Percentiles rank a stretch among this genome's conserved stretches.
phyloP scores from a whole-genome alignment of 2,888 invertebrate genomes.

The Heliconius ethilla region DNA sequence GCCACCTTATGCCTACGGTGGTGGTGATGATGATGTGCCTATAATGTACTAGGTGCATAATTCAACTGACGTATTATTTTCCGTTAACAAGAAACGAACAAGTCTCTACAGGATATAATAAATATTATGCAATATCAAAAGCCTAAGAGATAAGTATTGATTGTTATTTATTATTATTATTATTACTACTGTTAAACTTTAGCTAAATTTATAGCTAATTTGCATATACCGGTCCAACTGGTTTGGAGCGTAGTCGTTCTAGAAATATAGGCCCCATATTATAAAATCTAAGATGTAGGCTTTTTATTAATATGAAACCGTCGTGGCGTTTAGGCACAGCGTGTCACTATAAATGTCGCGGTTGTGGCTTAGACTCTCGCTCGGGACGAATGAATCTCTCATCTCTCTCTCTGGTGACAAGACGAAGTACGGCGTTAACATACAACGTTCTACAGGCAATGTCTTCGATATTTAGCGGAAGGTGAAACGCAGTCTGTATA shows the following conservation, averaged over 20 bases:
- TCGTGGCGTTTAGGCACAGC: too few species aligned
- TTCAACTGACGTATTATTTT: neutral
- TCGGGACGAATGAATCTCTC: too few species aligned
- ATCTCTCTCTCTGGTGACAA: too few species aligned
- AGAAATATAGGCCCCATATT: neutral
- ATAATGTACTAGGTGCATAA: neutral
- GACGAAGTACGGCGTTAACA: too few species aligned
- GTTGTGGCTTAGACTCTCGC: too few species aligned
- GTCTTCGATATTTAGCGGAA: too few species aligned
- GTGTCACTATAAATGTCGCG: too few species aligned
- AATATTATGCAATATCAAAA: neutral
- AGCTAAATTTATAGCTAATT: neutral
- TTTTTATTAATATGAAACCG: too few species aligned
- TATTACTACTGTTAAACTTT: neutral
- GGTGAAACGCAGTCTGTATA: too few species aligned
- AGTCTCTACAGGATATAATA: neutral
- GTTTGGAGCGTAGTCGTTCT: neutral
- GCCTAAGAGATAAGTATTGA: neutral
- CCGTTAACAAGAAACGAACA: neutral
- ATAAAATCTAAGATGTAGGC: neutral
- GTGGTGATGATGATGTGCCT: too few species aligned
- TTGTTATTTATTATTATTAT: constrained; percentile 8
- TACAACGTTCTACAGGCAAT: too few species aligned
- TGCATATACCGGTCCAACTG: neutral
- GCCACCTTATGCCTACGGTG: neutral